A percentile compares a stretch with the other conserved stretches of the same genome.
Conservation (phyloP, 1,140 invertebrate species). For the Euschistus heros region DNA sequence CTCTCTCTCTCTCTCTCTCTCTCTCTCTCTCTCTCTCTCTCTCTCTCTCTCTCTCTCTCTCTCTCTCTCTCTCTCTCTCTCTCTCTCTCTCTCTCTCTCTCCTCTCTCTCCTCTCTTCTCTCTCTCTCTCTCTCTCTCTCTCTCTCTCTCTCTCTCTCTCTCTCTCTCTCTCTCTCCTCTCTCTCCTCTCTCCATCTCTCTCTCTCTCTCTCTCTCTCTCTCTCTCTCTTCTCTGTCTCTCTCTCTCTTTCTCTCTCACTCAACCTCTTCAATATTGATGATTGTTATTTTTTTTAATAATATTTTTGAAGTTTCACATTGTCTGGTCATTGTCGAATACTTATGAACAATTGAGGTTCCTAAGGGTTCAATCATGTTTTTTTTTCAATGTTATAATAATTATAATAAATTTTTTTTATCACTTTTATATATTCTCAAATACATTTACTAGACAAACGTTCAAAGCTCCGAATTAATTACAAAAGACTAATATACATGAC, state of each 20-base stretch:
- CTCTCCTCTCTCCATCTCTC: not conserved
- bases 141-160: constrained; percentile 15
- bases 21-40: not conserved
- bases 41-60: constrained; percentile 4
- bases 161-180: constrained; percentile 10
- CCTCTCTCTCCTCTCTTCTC: constrained; percentile 2
- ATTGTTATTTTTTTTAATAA: too few species aligned
- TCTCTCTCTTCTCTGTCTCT: not conserved
- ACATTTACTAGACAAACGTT: too few species aligned
- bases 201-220: not conserved
- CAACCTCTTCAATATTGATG: too few species aligned
- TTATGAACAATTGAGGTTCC: too few species aligned
- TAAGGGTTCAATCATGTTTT: too few species aligned
- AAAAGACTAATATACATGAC: too few species aligned
- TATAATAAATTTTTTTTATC: too few species aligned
- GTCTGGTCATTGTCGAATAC: too few species aligned
- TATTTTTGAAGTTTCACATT: too few species aligned
- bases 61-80: constrained; percentile 25
- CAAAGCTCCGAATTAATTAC: too few species aligned
- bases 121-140: constrained; percentile 1
- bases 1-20: constrained; percentile 11
- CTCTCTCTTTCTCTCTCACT: constrained; percentile 8
- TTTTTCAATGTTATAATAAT: too few species aligned
- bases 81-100: constrained; percentile 11
- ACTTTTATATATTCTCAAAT: too few species aligned